These are phyloP conservation scores for Cydia pomonella DNA, from an alignment of 1,140 invertebrate genomes.

Conservation along the genomic window DNA sequence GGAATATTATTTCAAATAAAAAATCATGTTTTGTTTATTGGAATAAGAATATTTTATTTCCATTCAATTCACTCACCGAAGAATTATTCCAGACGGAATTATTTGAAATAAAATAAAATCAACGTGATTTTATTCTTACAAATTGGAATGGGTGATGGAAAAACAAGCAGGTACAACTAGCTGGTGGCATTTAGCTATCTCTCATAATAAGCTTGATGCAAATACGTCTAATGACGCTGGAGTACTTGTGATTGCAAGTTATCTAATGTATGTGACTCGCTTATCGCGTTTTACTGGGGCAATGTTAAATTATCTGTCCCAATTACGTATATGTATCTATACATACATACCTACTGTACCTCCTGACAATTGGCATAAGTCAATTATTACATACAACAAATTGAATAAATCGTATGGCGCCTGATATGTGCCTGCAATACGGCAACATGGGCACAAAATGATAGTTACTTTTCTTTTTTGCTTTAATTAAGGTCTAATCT, in stretches of 20 bases:
- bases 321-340: not conserved
- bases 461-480: too few relatives aligned
- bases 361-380: not conserved
- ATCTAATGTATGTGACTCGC: slow-evolving; percentile 30
- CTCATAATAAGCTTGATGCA: slow-evolving; percentile 16
- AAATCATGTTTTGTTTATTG: too few relatives aligned
- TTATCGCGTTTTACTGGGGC: slow-evolving; percentile 27
- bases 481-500: too few relatives aligned
- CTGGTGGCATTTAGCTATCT: slow-evolving; percentile 4
- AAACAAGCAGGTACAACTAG: slow-evolving; percentile 1
- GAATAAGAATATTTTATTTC: too few relatives aligned
- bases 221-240: not conserved
- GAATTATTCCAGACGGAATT: too few relatives aligned
- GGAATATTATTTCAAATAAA: too few relatives aligned
- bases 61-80: too few relatives aligned
- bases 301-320: slow-evolving; percentile 28
- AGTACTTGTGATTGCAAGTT: slow-evolving; percentile 16
- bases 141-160: too few relatives aligned
- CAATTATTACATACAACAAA: not conserved
- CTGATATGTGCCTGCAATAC: too few relatives aligned
- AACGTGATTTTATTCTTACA: too few relatives aligned
- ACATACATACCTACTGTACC: not conserved
- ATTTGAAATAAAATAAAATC: too few relatives aligned
- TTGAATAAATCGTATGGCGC: not conserved
- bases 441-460: too few relatives aligned